A percentile compares a stretch with the other conserved stretches of the same genome.
Evolutionary conservation across 1,140 invertebrate genomes (phyloP).

Genomic region (Battus philenor): DNA sequence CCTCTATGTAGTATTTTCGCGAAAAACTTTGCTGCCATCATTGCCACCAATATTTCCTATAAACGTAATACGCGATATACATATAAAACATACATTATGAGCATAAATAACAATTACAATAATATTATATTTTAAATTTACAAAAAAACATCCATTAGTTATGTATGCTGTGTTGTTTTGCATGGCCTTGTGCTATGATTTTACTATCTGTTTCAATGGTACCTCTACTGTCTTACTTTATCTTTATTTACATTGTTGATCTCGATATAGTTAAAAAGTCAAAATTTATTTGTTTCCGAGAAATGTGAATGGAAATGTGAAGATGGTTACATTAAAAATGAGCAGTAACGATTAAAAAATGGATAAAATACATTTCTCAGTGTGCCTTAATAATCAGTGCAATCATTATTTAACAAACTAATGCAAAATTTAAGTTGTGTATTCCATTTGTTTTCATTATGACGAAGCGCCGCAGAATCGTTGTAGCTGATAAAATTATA

Average conservation of each 20-base stretch:
- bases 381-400: slow-evolving; percentile 41
- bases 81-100: too few relatives aligned
- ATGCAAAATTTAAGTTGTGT: slow-evolving; percentile 33
- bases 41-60: too few relatives aligned
- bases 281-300: neutral
- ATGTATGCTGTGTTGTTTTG: too few relatives aligned
- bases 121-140: too few relatives aligned
- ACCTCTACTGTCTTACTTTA: too few relatives aligned
- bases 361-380: slow-evolving; percentile 18
- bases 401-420: slow-evolving; percentile 37
- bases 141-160: too few relatives aligned
- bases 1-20: too few relatives aligned
- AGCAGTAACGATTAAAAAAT: neutral
- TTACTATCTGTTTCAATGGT: too few relatives aligned
- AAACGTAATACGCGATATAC: too few relatives aligned
- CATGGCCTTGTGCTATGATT: too few relatives aligned
- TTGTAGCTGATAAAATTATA: slow-evolving; percentile 70
- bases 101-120: too few relatives aligned
- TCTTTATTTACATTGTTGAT: slow-evolving; percentile 7
- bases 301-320: neutral
- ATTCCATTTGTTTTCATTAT: slow-evolving; percentile 69
- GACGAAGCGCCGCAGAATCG: slow-evolving; percentile 70
- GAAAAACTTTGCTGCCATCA: too few relatives aligned
- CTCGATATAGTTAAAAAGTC: slow-evolving; percentile 13
- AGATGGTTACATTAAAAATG: neutral